A percentile compares a stretch with the other conserved stretches of the same genome.
Evolutionary conservation across 2,797 vertebrate species (phyloP).

Genomic region (Xyrichtys novacula): DNA sequence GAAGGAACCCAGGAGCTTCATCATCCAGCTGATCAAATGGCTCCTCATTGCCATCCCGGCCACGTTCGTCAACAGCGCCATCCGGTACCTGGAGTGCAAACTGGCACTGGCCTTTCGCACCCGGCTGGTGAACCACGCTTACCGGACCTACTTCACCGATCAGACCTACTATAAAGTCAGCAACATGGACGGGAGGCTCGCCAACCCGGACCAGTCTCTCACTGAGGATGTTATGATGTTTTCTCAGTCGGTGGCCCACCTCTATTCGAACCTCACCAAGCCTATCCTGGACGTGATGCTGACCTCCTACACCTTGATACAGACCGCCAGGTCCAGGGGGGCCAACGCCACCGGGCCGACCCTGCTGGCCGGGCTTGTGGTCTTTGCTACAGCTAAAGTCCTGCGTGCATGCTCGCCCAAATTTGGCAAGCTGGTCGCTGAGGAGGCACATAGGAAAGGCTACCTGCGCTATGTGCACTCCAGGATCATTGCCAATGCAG

Average conservation of each 20-base stretch:
- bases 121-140: constrained; percentile 93
- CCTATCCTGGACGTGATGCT: constrained; percentile 96
- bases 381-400: constrained; percentile 93
- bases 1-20: constrained; percentile 91
- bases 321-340: constrained; percentile 91
- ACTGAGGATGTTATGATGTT: constrained; percentile 98
- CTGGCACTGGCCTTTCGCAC: constrained; percentile 96
- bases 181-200: constrained; percentile 96
- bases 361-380: constrained; percentile 93
- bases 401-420: constrained; percentile 94
- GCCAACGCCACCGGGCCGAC: constrained; percentile 94
- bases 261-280: constrained; percentile 98
- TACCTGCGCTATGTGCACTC: constrained; percentile 96
- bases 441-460: constrained; percentile 96
- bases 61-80: constrained; percentile 98
- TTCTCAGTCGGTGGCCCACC: constrained; percentile 95
- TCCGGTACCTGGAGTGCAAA: constrained; percentile 96
- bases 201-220: constrained; percentile 97
- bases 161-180: constrained; percentile 97
- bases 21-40: constrained; percentile 93
- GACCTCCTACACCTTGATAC: constrained; percentile 96
- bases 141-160: constrained; percentile 93
- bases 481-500: constrained; percentile 96
- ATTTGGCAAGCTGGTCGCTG: constrained; percentile 96
- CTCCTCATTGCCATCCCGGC: constrained; percentile 97